These are phyloP conservation scores for Siniperca undulata DNA, from an alignment of 2,797 vertebrate species.

Conservation along the genomic window DNA sequence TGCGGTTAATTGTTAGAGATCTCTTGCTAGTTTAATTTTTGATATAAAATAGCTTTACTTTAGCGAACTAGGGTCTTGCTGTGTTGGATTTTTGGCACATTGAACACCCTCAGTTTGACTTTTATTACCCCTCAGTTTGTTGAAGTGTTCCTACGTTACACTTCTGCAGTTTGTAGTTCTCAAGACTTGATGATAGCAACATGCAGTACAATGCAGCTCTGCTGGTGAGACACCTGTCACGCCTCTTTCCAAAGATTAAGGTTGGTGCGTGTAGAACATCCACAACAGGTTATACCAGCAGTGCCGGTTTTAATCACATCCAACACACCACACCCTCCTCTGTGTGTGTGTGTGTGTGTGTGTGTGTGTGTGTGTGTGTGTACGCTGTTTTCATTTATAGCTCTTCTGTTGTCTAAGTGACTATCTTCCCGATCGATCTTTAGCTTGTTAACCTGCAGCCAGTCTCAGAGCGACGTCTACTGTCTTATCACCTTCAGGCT, in stretches of 20 bases:
- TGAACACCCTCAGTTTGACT: neutral
- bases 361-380: neutral
- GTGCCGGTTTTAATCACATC: neutral
- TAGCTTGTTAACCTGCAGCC: too few relatives aligned
- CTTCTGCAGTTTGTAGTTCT: neutral
- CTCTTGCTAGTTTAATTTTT: neutral
- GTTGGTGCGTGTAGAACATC: neutral
- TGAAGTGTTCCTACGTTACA: neutral
- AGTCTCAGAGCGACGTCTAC: too few relatives aligned
- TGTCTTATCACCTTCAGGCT: neutral
- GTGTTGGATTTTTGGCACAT: neutral
- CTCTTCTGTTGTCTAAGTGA: neutral
- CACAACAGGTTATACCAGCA: conserved; percentile 43
- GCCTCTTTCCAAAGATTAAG: conserved; percentile 25
- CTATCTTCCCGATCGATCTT: neutral
- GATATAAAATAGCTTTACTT: neutral
- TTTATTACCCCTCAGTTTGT: neutral
- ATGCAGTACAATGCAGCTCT: conserved; percentile 17
- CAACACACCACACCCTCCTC: neutral
- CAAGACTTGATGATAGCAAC: rapidly evolving
- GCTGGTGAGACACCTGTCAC: conserved; percentile 20
- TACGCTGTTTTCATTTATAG: neutral
- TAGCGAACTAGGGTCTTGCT: neutral
- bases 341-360: neutral
- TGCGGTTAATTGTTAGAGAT: neutral